Conservation (phyloP, 2,888 invertebrate genomes). For the Coleophora flavipennella region DNA sequence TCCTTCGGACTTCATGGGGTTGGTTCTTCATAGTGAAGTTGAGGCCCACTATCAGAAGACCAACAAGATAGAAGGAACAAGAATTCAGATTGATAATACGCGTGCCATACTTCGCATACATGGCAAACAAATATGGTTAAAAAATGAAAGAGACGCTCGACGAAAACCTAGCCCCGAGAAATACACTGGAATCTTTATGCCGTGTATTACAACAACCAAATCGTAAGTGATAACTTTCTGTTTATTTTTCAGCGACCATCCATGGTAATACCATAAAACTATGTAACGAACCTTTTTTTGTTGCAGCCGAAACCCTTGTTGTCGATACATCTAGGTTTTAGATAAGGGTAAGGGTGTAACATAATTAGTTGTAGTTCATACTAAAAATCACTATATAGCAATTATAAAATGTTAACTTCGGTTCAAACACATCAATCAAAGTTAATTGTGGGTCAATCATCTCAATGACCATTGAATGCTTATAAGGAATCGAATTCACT, state of each 20-base stretch:
- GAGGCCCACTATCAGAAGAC: background rate
- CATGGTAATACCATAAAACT: background rate
- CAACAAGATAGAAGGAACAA: background rate
- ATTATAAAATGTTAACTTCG: background rate
- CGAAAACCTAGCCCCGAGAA: background rate
- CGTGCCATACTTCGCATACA: background rate
- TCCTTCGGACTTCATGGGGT: no score
- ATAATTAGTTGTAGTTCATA: background rate
- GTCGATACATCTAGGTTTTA: background rate
- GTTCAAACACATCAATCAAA: background rate
- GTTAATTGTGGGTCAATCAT: background rate
- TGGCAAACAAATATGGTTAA: background rate
- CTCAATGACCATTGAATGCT: background rate
- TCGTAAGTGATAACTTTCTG: no score
- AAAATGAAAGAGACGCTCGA: background rate
- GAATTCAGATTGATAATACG: background rate
- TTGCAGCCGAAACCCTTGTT: background rate
- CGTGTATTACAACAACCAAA: background rate
- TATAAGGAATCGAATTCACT: background rate
- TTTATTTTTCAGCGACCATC: background rate
- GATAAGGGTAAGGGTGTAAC: no score
- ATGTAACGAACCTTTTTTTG: background rate
- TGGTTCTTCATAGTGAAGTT: slow-evolving; percentile 1
- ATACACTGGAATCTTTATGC: background rate
- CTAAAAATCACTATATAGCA: background rate